These are phyloP conservation scores for Conopomorpha cramerella DNA, from an alignment of 1,140 invertebrate species.

Conservation along the genomic window DNA sequence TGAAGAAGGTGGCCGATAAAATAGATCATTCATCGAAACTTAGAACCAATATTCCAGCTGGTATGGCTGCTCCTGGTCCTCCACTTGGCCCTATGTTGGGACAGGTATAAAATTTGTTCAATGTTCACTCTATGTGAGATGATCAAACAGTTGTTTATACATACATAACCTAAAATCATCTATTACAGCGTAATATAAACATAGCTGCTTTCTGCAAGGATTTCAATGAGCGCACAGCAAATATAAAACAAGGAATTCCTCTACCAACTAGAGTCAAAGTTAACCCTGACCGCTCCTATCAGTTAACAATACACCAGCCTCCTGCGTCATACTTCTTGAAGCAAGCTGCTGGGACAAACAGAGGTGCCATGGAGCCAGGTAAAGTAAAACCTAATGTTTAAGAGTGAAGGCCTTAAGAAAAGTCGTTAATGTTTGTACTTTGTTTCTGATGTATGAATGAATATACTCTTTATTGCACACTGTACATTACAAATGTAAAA, in stretches of 20 bases:
- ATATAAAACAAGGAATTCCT: slow-evolving; percentile 92
- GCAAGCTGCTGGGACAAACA: slow-evolving; percentile 90
- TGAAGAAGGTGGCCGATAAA: slow-evolving; percentile 74
- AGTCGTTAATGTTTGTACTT: too few relatives aligned
- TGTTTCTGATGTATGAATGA: too few relatives aligned
- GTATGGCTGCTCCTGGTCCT: slow-evolving; percentile 83
- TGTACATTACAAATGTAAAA: too few relatives aligned
- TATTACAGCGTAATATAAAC: slow-evolving; percentile 90
- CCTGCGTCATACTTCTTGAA: slow-evolving; percentile 87
- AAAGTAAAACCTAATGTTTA: too few relatives aligned
- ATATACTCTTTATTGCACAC: too few relatives aligned
- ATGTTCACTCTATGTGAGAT: too few relatives aligned
- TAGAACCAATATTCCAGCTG: slow-evolving; percentile 81
- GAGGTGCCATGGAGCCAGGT: slow-evolving; percentile 81
- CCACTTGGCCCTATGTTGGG: slow-evolving; percentile 91
- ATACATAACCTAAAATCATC: too few relatives aligned
- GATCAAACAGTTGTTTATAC: too few relatives aligned
- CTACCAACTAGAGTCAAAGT: slow-evolving; percentile 81
- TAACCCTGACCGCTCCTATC: slow-evolving; percentile 87
- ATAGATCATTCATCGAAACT: slow-evolving; percentile 75
- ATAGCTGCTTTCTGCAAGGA: slow-evolving; percentile 97
- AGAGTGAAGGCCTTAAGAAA: too few relatives aligned
- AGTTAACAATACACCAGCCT: slow-evolving; percentile 83
- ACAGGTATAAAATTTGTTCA: too few relatives aligned
- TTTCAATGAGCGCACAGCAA: slow-evolving; percentile 92